Conservation (phyloP, 2,888 invertebrate genomes). For the Ariolimax columbianus region DNA sequence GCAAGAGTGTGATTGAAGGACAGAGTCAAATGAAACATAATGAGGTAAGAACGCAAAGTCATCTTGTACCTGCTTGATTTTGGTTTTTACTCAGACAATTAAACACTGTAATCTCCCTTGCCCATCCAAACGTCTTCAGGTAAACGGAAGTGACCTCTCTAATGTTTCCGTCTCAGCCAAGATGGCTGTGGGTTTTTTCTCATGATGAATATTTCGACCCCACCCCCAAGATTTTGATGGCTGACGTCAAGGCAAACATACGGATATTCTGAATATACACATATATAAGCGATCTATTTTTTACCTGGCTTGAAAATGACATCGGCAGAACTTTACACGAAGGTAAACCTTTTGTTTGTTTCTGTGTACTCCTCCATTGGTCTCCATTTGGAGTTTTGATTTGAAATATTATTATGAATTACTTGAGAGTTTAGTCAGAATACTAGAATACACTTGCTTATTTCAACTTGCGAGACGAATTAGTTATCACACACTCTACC, state of each 20-base stretch:
- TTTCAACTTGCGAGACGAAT: too few species aligned
- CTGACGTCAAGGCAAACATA: conserved; percentile 5
- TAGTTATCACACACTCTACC: too few species aligned
- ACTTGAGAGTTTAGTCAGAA: too few species aligned
- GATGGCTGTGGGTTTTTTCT: conserved; percentile 46
- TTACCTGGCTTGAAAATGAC: conserved; percentile 34
- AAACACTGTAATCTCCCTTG: conserved; percentile 18
- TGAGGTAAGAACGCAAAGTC: too few species aligned
- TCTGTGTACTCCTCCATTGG: too few species aligned
- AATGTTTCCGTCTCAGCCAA: conserved; percentile 32
- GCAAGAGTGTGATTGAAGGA: too few species aligned
- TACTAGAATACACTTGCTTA: too few species aligned
- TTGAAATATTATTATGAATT: too few species aligned
- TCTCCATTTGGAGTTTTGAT: too few species aligned
- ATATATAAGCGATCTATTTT: background rate
- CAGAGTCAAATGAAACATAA: too few species aligned
- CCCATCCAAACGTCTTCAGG: conserved; percentile 18
- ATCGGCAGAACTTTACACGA: conserved; percentile 58
- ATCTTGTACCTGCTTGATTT: too few species aligned
- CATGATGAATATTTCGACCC: conserved; percentile 41
- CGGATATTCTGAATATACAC: conserved; percentile 2
- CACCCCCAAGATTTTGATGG: conserved; percentile 35
- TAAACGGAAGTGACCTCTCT: conserved; percentile 45
- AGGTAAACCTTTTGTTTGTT: conserved; percentile 54
- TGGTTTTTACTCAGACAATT: too few species aligned